Evolutionary conservation across 2,113 vertebrate species (phyloP).

Genomic region (Oncorhynchus keta): DNA sequence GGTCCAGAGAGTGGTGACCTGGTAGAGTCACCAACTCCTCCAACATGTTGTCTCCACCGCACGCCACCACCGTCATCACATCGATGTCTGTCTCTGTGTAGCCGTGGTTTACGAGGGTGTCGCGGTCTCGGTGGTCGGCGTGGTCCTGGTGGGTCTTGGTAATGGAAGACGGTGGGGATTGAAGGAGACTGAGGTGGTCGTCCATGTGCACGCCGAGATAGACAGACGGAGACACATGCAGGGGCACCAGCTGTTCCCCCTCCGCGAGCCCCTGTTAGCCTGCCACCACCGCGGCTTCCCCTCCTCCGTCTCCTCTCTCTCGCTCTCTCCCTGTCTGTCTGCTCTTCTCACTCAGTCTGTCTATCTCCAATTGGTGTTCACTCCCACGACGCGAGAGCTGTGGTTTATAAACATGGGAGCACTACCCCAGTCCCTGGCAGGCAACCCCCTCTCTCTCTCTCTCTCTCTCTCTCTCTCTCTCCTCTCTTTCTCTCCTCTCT

Average conservation of each 20-base stretch:
- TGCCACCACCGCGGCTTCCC: constrained; percentile 59
- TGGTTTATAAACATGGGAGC: constrained; percentile 69
- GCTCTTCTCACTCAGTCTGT: constrained; percentile 12
- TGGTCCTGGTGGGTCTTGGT: constrained; percentile 61
- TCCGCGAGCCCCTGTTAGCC: constrained; percentile 71
- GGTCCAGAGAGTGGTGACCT: constrained; percentile 73
- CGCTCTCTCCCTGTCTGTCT: constrained; percentile 38
- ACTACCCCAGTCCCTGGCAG: constrained; percentile 65
- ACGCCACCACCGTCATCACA: constrained; percentile 87
- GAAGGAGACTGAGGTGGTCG: constrained; percentile 88
- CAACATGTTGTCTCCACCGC: constrained; percentile 76
- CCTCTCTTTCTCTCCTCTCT: too few relatives aligned
- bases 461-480: too few relatives aligned
- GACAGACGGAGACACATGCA: constrained; percentile 68
- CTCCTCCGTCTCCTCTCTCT: constrained; percentile 33
- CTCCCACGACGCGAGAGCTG: constrained; percentile 63
- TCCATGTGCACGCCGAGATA: constrained; percentile 80
- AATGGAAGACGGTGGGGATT: constrained; percentile 82
- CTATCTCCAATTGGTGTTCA: constrained; percentile 61
- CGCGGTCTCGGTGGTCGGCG: constrained; percentile 19
- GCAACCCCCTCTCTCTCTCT: constrained; percentile 30
- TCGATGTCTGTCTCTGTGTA: constrained; percentile 79
- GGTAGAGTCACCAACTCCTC: constrained; percentile 80
- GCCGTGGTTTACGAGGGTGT: constrained; percentile 85
- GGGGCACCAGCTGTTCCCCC: constrained; percentile 74